Evolutionary conservation across 2,888 invertebrate species (phyloP).

Genomic region (Xanthorhoe spadicearia): DNA sequence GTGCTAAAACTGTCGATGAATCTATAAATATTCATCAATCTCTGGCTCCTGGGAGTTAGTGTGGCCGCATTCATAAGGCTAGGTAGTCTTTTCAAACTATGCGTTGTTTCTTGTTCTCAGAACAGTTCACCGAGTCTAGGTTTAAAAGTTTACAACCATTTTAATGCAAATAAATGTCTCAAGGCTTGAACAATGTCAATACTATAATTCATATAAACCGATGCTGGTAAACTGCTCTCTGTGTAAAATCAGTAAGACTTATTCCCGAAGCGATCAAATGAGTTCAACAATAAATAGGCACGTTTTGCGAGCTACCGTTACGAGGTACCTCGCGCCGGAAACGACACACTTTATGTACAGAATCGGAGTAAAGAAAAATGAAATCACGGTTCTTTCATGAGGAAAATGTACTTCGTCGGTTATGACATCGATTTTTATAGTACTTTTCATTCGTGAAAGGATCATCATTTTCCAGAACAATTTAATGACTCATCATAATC

Average conservation of each 20-base stretch:
- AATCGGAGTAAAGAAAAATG: constrained; percentile 32
- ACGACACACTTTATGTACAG: constrained; percentile 35
- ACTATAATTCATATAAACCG: not conserved
- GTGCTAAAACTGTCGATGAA: constrained; percentile 26
- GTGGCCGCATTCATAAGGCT: constrained; percentile 14
- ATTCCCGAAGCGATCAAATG: constrained; percentile 37
- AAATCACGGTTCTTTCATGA: constrained; percentile 33
- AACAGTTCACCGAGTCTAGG: not conserved
- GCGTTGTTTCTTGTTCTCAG: not conserved
- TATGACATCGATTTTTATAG: constrained; percentile 9
- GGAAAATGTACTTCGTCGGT: constrained; percentile 8
- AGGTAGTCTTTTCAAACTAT: not conserved
- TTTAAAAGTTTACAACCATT: not conserved
- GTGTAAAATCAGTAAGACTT: constrained; percentile 12
- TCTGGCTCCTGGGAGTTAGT: constrained; percentile 23
- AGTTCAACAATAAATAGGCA: constrained; percentile 38
- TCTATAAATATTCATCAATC: constrained; percentile 41
- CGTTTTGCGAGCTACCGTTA: constrained; percentile 29
- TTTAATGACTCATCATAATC: not conserved
- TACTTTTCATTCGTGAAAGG: constrained; percentile 10
- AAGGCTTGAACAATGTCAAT: not conserved
- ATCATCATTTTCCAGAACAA: constrained; percentile 4
- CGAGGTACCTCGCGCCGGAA: constrained; percentile 26
- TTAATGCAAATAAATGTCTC: not conserved
- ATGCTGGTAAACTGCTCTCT: constrained; percentile 7